Evolutionary conservation across 2,888 invertebrate genomes (phyloP), one percentile per base, ranked within the genome.

Genomic region (Folsomia manolachei): DNA sequence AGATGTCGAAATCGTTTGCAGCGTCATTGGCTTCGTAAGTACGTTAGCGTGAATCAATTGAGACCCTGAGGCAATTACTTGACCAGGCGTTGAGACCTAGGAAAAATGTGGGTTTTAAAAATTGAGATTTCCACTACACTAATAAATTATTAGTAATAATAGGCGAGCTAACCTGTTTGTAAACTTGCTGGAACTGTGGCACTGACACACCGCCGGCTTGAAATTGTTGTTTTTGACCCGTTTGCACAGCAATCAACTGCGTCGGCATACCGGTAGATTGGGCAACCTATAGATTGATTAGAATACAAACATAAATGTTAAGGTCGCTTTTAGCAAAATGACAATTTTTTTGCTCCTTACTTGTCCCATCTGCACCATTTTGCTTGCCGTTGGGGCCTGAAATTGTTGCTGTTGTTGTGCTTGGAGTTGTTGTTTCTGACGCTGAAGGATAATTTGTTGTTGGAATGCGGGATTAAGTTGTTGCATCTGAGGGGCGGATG

Each of bases 101-200:
- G n/a, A n/a, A n/a, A n/a, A n/a, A n/a, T n/a, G n/a, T n/a, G n/a
- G n/a, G n/a, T n/a, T n/a, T n/a, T n/a, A n/a, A n/a, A n/a, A n/a
- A n/a, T n/a, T n/a, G n/a, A n/a, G n/a, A n/a, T n/a, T n/a, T n/a
- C n/a, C n/a, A n/a, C n/a, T n/a, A n/a, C n/a, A n/a, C n/a, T n/a
- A n/a, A n/a, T n/a, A n/a, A n/a, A n/a, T n/a, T n/a, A n/a, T n/a
- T n/a, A n/a, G n/a, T n/a, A n/a, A n/a, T n/a, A n/a, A n/a, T n/a
- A n/a, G n/a, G 9, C 51, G 11, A 18, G 39, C 63, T 62, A 53
- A 87, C 87, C 71, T 89, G 88, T 75, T 90, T 88, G 83, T 90
- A 88, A 14, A 90, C 89, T 82, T 91, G 91, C 75, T 91, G 90
- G 61, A 91, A 87, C 82, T 91, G 91, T 79, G 91, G 91, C 72